Evolutionary conservation across 2,113 vertebrate species (phyloP), one percentile per base, ranked within the genome.

Genomic region (Cepphus grylle): DNA sequence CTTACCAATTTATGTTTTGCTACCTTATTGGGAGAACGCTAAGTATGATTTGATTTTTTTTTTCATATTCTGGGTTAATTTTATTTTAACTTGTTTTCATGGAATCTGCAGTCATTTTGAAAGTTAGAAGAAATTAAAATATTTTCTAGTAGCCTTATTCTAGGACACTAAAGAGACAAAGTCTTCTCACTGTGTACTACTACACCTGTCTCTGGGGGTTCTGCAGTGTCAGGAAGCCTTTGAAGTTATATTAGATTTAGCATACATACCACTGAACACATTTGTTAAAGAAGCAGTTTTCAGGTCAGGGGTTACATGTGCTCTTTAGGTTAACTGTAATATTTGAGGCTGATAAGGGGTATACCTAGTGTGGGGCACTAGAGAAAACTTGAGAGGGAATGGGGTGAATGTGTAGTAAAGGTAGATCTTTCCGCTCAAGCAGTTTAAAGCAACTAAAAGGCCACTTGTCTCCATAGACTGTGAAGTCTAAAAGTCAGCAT

Each of bases 331-430:
- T 82, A 50, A 16, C 14, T 82, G 32, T 30, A 73, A 16, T 69
- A 42, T 8, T 67, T 73, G 63, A 59, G 21, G 43, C 29, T 7
- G 4, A 30, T 58, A 40, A 23, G 45, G 70, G 63, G 23, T 59
- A 9, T 34, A 15, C 0, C 0, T 42, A 58, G 15, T 58, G 32
- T 67, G 62, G n/a, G 34, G 34, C 19, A 30, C 29, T 6, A 38
- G 58, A 71, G 29, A 74, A 88, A 70, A 49, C 13, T 8, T 49
- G 26, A 32, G 12, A 45, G 42, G 42, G 19, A 81, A 18, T 12
- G 13, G 9, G 5, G 9, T 43, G 25, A 23, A 15, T 19, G 1
- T 13, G 29, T 67, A 19, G 42, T 47, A 59, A 61, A 69, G 59
- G 18, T 23, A 73, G 45, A 47, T 14, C 59, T 94, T 5, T 5